Base-by-base conservation (phyloP, 2,113 vertebrate genomes). In the Nipponia nippon region DNA sequence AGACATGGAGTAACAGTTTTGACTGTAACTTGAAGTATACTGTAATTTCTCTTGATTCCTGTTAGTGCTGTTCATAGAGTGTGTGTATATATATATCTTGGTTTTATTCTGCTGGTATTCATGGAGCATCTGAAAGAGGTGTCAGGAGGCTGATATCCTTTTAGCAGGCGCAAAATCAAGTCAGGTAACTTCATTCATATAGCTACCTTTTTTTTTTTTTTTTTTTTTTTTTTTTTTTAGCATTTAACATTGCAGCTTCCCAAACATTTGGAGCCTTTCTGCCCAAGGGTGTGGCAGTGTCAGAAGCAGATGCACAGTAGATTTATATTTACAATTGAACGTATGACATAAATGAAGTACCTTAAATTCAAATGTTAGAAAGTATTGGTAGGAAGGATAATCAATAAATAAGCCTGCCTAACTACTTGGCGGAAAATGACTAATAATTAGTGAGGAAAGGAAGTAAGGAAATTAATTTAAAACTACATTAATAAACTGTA, bases 181-280 rank as follows among this genome's bases (percentile, higher is more conserved):
- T 65, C 86, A 90, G 66, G 71, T 90, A 91, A 56, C 81, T 97
- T 93, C 42, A 59, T 93, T 97, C 73, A 65, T 77, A 75, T 70
- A 66, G 40, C 29, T 79, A 18, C 62, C 17, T 25, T 89, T 89
- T 95, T 95, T 87, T n/a, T n/a, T n/a, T n/a, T n/a, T n/a, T 38
- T 38, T 8, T 38, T 38, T 38, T 38, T 38, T 38, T 8, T 38
- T 38, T 38, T 38, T 38, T 38, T 38, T 38, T 38, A 38, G 38
- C 38, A 38, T 96, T 95, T 92, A 44, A 78, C 56, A 27, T 44
- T 71, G 61, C 67, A 67, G 34, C 80, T 97, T 97, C 69, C 62
- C 56, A 50, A 77, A 76, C 53, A 32, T 40, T 93, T 92, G 50
- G 47, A 88, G 27, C 40, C 42, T 66, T 91, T 83, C 77, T 76